These are phyloP conservation scores for Drepanosiphum platanoidis DNA, from an alignment of 2,888 invertebrate genomes.

Conservation along the genomic window DNA sequence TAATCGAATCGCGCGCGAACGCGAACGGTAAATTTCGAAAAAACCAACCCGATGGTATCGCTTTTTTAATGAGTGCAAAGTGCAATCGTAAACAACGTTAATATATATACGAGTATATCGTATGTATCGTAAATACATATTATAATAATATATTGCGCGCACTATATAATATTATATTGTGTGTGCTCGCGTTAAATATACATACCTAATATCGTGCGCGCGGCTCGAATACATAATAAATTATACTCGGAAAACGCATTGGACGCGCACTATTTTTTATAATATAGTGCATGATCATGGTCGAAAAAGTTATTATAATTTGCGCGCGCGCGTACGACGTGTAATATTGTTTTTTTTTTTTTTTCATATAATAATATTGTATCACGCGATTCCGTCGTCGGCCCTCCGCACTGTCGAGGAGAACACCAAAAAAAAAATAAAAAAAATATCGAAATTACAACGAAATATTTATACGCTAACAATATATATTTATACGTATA, in stretches of 20 bases:
- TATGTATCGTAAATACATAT: neutral
- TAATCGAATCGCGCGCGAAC: conserved; percentile 4
- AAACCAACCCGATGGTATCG: conserved; percentile 2
- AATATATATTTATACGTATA: neutral
- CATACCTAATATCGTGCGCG: neutral
- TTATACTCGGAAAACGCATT: neutral
- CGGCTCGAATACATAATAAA: too few species aligned
- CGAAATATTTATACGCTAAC: neutral
- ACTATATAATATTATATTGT: too few species aligned
- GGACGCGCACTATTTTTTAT: too few species aligned
- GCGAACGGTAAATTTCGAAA: neutral
- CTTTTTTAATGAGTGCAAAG: conserved; percentile 19
- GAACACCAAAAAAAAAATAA: neutral
- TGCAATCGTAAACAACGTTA: conserved; percentile 17
- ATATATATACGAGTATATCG: neutral
- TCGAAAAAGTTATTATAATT: neutral
- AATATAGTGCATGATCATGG: neutral
- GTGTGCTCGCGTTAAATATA: neutral
- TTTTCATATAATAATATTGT: neutral
- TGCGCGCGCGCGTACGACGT: neutral
- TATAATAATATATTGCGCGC: neutral
- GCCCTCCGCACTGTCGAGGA: neutral
- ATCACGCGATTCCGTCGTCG: neutral
- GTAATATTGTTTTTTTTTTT: neutral
- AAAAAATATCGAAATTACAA: conserved; percentile 21